Percentiles rank a stretch among this genome's conserved stretches.
These are phyloP conservation scores for Conomelus anceps DNA, from an alignment of 2,888 invertebrate species.

Conservation along the genomic window DNA sequence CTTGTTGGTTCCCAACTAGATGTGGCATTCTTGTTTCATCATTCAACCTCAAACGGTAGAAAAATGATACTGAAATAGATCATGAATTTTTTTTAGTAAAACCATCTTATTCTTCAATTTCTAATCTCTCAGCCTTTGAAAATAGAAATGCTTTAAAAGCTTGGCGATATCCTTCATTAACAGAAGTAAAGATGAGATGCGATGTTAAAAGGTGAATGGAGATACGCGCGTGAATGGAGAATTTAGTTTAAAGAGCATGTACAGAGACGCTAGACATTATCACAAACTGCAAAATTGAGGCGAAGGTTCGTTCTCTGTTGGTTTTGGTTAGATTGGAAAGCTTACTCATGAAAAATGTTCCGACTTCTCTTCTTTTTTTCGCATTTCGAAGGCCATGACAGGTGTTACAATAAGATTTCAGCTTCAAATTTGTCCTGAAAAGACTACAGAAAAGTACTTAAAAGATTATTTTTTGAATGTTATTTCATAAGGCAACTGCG, in stretches of 20 bases:
- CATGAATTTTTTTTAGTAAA: too few relatives aligned
- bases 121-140: too few relatives aligned
- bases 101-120: too few relatives aligned
- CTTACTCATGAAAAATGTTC: neutral
- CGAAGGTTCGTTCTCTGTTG: neutral
- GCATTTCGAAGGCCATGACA: neutral
- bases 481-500: neutral
- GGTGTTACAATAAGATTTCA: neutral
- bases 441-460: neutral
- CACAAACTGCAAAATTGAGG: neutral
- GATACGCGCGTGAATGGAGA: neutral
- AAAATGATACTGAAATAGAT: too few relatives aligned
- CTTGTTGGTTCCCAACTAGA: too few relatives aligned
- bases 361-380: too few relatives aligned
- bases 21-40: too few relatives aligned
- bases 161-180: too few relatives aligned
- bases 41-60: too few relatives aligned
- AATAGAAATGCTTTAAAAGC: too few relatives aligned
- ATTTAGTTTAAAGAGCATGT: neutral
- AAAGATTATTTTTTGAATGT: neutral
- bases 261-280: neutral
- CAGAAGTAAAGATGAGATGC: too few relatives aligned
- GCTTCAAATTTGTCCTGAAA: neutral
- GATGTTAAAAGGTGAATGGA: too few relatives aligned
- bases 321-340: neutral